Evolutionary conservation across 2,113 vertebrate genomes (phyloP), one percentile per base, ranked within the genome.

Genomic region (Nipponia nippon): DNA sequence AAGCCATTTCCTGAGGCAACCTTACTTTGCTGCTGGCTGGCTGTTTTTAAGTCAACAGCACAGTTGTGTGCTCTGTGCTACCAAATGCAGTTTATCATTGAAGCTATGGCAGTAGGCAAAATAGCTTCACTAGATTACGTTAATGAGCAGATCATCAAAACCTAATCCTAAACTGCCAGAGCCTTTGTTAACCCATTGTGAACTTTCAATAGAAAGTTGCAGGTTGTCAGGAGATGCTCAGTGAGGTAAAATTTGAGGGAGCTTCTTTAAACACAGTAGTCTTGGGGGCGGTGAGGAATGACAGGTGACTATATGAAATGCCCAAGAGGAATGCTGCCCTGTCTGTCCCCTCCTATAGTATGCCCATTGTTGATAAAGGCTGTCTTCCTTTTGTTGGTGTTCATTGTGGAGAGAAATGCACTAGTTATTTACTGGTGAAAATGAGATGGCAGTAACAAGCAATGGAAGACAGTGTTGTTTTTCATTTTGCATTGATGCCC

Each of bases 351-450:
- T 95, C 42, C 50, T 67, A 79, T 78, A 96, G n/a, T 55, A 27
- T 3, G 7, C 27, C n/a, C 83, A 89, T 95, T 93, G 82, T 96
- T 77, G 58, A 50, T 53, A 94, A 85, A 75, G 30, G 65, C 76
- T 70, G 38, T 93, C 91, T 92, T 93, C 93, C 89, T 89, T 96
- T 97, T 92, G 78, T 95, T 96, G 85, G 30, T 93, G 89, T 91
- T 96, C 93, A 86, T 93, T 95, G 95, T 91, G 38, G 62, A 93
- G 88, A 75, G 95, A 97, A 98, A 97, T 95, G 96, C 83, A 89
- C 92, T 97, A 88, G 89, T 96, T 98, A 97, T 98, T 98, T 96
- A 96, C 94, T 98, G 83, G 87, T 97, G 95, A 98, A 97, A 98
- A 97, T 95, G 96, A 97, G 94, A 95, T 93, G 88, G 96, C 93